These are phyloP conservation scores for Zenarchopterus dispar DNA, from an alignment of 2,797 vertebrate species.

Conservation along the genomic window DNA sequence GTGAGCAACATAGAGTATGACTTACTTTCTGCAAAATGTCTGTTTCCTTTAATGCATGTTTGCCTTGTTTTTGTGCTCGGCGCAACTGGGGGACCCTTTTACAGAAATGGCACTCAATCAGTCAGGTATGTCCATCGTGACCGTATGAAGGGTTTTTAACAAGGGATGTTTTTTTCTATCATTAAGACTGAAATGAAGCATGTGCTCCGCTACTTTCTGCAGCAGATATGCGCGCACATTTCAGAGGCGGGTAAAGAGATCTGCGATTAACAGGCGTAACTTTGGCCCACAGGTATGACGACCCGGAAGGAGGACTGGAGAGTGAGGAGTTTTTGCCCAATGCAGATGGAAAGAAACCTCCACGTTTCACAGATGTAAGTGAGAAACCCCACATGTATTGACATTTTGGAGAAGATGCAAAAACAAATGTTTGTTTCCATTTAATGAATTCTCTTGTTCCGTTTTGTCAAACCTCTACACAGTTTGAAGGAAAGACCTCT, in stretches of 20 bases:
- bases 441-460: slow-evolving; percentile 12
- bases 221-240: slow-evolving; percentile 15
- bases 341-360: slow-evolving; percentile 84
- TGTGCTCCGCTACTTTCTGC: neutral
- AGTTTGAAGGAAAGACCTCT: slow-evolving; percentile 99
- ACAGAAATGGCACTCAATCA: slow-evolving; percentile 79
- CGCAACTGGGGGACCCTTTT: slow-evolving; percentile 65
- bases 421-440: neutral
- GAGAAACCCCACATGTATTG: neutral
- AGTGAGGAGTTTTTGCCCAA: slow-evolving; percentile 89
- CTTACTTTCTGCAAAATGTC: slow-evolving; percentile 44
- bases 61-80: slow-evolving; percentile 71
- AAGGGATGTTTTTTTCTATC: neutral
- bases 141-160: neutral
- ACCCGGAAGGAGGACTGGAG: slow-evolving; percentile 81
- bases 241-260: neutral
- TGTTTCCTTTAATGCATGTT: slow-evolving; percentile 77
- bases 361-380: slow-evolving; percentile 93
- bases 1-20: slow-evolving; percentile 29
- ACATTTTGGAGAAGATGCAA: neutral
- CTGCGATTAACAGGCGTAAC: neutral
- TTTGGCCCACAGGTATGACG: slow-evolving; percentile 83
- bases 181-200: neutral
- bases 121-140: slow-evolving; percentile 74
- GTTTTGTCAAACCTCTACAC: slow-evolving; percentile 3